These are phyloP conservation scores for Atethmia centrago DNA, from an alignment of 2,888 invertebrate species.

Conservation along the genomic window DNA sequence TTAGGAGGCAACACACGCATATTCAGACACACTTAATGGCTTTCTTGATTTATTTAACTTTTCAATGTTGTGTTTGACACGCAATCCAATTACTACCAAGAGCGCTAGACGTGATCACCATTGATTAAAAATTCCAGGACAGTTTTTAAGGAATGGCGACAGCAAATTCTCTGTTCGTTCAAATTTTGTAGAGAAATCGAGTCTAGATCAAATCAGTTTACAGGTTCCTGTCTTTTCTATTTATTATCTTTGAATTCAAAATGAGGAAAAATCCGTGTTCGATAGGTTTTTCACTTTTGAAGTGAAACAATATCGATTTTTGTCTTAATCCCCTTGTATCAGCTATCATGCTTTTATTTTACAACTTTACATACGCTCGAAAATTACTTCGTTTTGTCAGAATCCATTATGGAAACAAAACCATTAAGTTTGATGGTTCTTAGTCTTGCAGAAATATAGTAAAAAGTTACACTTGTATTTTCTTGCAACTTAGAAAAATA, in stretches of 20 bases:
- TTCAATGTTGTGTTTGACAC: constrained; percentile 44
- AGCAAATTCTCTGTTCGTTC: constrained; percentile 14
- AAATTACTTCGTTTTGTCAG: constrained; percentile 18
- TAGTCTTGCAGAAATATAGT: not conserved
- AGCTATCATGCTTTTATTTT: constrained; percentile 33
- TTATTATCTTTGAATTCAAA: constrained; percentile 6
- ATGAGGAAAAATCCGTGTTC: not conserved
- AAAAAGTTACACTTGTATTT: not conserved
- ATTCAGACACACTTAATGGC: constrained; percentile 44
- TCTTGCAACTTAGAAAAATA: not conserved
- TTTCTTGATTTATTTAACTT: constrained; percentile 57
- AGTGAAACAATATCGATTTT: constrained; percentile 3
- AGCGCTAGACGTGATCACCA: constrained; percentile 18
- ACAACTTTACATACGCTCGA: not conserved
- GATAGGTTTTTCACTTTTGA: not conserved
- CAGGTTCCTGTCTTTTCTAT: constrained; percentile 12
- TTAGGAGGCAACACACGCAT: constrained; percentile 40
- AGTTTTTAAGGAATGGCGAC: constrained; percentile 25
- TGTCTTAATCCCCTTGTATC: constrained; percentile 10
- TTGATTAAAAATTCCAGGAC: constrained; percentile 48
- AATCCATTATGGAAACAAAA: constrained; percentile 20
- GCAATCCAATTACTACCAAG: constrained; percentile 41
- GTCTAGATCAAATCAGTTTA: constrained; percentile 19
- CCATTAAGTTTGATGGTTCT: constrained; percentile 12
- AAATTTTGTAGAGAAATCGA: constrained; percentile 23